Conservation (phyloP, 2,888 invertebrate genomes). For the Trachelus tabidus region DNA sequence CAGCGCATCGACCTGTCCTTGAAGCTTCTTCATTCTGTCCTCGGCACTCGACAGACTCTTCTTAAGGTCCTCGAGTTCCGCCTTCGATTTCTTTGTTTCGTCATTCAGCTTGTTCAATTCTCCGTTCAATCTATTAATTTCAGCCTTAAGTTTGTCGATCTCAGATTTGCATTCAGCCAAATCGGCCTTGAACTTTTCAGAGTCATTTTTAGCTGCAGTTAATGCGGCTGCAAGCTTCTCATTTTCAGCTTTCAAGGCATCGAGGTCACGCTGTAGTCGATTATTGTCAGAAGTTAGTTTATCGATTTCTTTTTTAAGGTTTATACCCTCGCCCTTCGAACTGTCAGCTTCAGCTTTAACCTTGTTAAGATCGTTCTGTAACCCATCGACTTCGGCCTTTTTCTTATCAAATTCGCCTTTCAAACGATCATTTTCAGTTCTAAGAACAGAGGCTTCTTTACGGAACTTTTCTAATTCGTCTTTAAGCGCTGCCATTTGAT, state of each 20-base stretch:
- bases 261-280: slow-evolving; percentile 10
- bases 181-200: slow-evolving; percentile 18
- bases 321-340: slow-evolving; percentile 22
- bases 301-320: slow-evolving; percentile 21
- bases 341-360: slow-evolving; percentile 15
- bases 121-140: slow-evolving; percentile 23
- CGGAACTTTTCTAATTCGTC: slow-evolving; percentile 21
- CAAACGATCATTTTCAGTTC: slow-evolving; percentile 20
- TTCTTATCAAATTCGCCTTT: slow-evolving; percentile 26
- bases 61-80: slow-evolving; percentile 22
- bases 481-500: slow-evolving; percentile 19
- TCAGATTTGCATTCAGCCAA: slow-evolving; percentile 3
- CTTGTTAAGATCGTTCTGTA: slow-evolving; percentile 10
- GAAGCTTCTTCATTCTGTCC: not conserved
- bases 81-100: slow-evolving; percentile 19
- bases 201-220: not conserved
- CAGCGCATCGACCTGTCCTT: not conserved
- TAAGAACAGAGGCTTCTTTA: slow-evolving; percentile 14
- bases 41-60: slow-evolving; percentile 6
- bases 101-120: slow-evolving; percentile 29
- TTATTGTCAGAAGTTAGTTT: slow-evolving; percentile 22
- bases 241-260: slow-evolving; percentile 1
- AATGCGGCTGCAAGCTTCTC: slow-evolving; percentile 8
- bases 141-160: slow-evolving; percentile 19
- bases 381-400: slow-evolving; percentile 26